A percentile compares a stretch with the other conserved stretches of the same genome.
phyloP scores from a whole-genome alignment of 2,888 invertebrate genomes.

The Cheilosia scutellata region DNA sequence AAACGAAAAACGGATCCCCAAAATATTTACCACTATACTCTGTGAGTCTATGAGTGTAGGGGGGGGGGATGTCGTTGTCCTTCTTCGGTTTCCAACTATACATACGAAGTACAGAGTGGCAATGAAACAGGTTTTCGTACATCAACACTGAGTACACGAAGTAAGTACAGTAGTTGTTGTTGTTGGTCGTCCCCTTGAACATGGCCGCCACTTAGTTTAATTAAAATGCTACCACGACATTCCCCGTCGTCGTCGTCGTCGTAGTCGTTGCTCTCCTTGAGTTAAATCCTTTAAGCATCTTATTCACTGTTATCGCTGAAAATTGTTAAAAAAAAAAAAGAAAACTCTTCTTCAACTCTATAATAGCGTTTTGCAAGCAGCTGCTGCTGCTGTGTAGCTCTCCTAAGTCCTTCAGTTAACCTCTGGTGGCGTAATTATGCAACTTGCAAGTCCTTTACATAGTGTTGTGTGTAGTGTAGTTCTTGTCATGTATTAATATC shows the following conservation, averaged over 20 bases:
- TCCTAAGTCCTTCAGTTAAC: constrained; percentile 68
- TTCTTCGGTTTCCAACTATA: not conserved
- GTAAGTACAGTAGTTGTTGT: constrained; percentile 42
- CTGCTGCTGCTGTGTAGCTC: constrained; percentile 33
- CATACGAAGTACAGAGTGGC: not conserved
- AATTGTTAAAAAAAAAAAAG: constrained; percentile 35
- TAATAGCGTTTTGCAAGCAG: constrained; percentile 5
- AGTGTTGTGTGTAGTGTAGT: constrained; percentile 44
- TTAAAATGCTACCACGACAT: constrained; percentile 70
- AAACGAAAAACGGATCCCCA: constrained; percentile 1
- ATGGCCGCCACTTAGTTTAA: constrained; percentile 75
- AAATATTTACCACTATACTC: constrained; percentile 22
- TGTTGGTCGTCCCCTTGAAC: constrained; percentile 51
- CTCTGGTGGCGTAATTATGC: constrained; percentile 74
- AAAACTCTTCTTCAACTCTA: constrained; percentile 25
- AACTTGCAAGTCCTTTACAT: constrained; percentile 67
- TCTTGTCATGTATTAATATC: constrained; percentile 73
- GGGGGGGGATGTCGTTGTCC: constrained; percentile 1
- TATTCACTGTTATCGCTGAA: constrained; percentile 72
- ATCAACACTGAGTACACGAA: constrained; percentile 24
- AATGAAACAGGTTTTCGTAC: constrained; percentile 48
- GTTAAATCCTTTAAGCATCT: constrained; percentile 74
- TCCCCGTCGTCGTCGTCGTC: constrained; percentile 14
- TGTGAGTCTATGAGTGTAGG: not conserved
- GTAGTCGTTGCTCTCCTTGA: constrained; percentile 33